Base-by-base conservation (phyloP, 2,113 vertebrate species). In the Stegastes partitus region DNA sequence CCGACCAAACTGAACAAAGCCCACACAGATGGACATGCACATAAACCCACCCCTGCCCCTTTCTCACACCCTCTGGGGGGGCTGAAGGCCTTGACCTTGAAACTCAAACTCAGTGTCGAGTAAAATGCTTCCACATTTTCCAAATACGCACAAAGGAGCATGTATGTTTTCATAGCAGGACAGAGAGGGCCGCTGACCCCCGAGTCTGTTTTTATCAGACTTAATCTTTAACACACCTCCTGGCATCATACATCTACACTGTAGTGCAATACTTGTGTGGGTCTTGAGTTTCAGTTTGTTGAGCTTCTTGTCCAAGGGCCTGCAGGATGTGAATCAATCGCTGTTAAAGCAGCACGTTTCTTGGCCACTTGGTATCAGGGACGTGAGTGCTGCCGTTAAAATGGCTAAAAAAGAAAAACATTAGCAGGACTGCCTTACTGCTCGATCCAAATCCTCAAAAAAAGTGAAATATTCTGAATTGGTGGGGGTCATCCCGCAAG, bases 111-210 rank as follows among this genome's bases (percentile, higher is more conserved):
- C 64, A 3, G 11, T 26, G 22, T 44, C 2, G 57, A 72, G 68
- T 56, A 89, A 91, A 92, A 77, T 31, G 87, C 74, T 91, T 89
- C 89, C 87, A 93, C 87, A 83, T 93, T 93, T 86, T 61, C 81
- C 69, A 91, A 88, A 91, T 69, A 81, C 58, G 39, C 79, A 79
- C 74, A 81, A 25, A 76, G 62, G 21, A 74, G 66, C 42, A 6
- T 22, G 73, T 72, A 28, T 86, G 78, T 87, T 90, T 88, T 84
- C 22, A 63, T 37, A 75, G 72, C 54, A 74, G 77, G 67, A 85
- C 62, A 28, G 49, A 74, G 1, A 57, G 63, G 34, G 47, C 55
- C 31, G 25, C 31, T 74, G 82, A 87, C 65, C 78, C 55, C 68
- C 31, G 31, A 28, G 37, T 28, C 69, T 79, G 62, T 70, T 67